Evolutionary conservation across 2,888 invertebrate species (phyloP), one percentile per base, ranked within the genome.

Genomic region (Drosophila anomalata): DNA sequence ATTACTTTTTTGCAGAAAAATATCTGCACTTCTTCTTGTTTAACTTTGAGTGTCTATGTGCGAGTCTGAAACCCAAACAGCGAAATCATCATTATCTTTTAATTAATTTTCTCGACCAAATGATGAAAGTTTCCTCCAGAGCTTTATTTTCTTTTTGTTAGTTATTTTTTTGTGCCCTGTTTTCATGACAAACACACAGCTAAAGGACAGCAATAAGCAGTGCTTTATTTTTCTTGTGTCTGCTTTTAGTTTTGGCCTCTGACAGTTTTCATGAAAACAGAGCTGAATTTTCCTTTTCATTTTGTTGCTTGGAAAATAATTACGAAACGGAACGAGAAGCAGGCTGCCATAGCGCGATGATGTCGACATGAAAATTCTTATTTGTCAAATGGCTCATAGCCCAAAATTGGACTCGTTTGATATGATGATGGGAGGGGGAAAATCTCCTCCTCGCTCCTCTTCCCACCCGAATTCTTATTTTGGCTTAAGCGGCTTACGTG

Each of bases 141-240:
- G 61, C 58, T 62, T 62, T 22, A 47, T 63, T 61, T 52, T 47
- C 62, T 47, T 62, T 44, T 53, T 31, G 14, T 14, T 12, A 24
- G 55, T 24, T 61, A 46, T 62, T 50, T 69, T 58, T 39, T 29
- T 44, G 14, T 36, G 51, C 58, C 29, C 57, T 52, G 58, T 62
- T 66, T 65, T 52, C 52, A 58, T 58, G 61, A 57, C 58, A 61
- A 61, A 57, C 61, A 62, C 58, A 62, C 61, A 50, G 58, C 63
- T 44, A 54, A 63, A 51, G 65, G 55, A 67, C 65, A 51, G 66
- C 52, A 57, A 58, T 58, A 67, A 67, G 57, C 69, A 71, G 56
- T 61, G 62, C 48, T 51, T 58, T 83, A 72, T 78, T 83, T 80
- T 74, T 80, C 74, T 80, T 79, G 22, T 57, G 61, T 71, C 58